Evolutionary conservation across 2,888 invertebrate species (phyloP).

Genomic region (Megaustenia siamemsis): DNA sequence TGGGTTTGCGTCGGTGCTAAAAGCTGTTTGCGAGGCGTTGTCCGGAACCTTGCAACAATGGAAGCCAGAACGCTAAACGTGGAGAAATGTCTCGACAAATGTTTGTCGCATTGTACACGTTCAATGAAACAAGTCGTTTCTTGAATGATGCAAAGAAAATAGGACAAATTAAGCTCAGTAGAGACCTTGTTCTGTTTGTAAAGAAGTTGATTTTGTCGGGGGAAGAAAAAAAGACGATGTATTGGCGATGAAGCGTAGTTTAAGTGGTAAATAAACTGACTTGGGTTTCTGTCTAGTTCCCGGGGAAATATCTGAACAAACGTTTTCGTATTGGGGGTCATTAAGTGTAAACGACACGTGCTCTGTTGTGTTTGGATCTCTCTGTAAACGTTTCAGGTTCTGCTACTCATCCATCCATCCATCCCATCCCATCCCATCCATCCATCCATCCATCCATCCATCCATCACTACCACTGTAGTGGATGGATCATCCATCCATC

Average conservation of each 20-base stretch:
- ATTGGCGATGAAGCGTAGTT: not conserved
- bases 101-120: not conserved
- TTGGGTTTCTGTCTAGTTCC: not conserved
- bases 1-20: slow-evolving; percentile 32
- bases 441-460: not conserved
- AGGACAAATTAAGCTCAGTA: not conserved
- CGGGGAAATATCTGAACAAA: too few species aligned
- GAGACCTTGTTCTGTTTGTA: not conserved
- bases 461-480: not conserved
- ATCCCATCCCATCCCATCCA: not conserved
- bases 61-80: not conserved
- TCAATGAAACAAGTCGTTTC: not conserved
- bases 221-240: not conserved
- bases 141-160: not conserved
- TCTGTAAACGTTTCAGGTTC: not conserved
- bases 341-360: not conserved
- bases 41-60: not conserved
- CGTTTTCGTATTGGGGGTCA: not conserved
- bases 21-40: slow-evolving; percentile 22
- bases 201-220: not conserved
- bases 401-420: not conserved
- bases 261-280: slow-evolving; percentile 9
- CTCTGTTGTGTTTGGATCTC: not conserved
- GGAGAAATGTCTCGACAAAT: not conserved
- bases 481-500: not conserved